These are phyloP conservation scores for Trachelus troglodyta DNA, from an alignment of 2,888 invertebrate species.

Conservation along the genomic window DNA sequence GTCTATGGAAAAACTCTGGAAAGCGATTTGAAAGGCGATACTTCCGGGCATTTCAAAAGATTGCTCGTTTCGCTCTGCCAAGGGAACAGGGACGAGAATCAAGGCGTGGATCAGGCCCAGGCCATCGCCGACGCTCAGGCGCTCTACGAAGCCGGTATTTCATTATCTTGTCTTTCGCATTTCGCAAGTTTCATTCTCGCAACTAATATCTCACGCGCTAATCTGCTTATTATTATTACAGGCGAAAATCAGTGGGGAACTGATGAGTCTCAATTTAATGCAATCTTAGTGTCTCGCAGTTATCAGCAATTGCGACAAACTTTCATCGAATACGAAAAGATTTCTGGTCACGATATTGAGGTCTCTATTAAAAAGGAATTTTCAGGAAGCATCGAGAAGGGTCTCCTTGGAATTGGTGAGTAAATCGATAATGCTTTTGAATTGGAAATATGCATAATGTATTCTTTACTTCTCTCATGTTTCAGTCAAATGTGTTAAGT, in stretches of 20 bases:
- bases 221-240: conserved; percentile 23
- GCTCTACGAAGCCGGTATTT: conserved; percentile 75
- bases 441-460: neutral
- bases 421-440: conserved; percentile 21
- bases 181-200: neutral
- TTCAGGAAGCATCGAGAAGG: conserved; percentile 87
- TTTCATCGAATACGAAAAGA: conserved; percentile 85
- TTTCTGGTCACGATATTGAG: conserved; percentile 86
- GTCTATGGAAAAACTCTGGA: conserved; percentile 87
- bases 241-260: conserved; percentile 90
- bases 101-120: conserved; percentile 82
- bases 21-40: conserved; percentile 89
- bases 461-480: conserved; percentile 27
- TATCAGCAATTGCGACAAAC: conserved; percentile 89
- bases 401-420: conserved; percentile 88
- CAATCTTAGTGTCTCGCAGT: conserved; percentile 86
- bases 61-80: conserved; percentile 88
- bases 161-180: neutral
- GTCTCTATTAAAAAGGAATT: conserved; percentile 88
- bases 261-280: conserved; percentile 89
- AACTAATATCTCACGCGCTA: neutral
- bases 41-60: conserved; percentile 95
- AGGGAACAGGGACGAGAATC: conserved; percentile 92
- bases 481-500: conserved; percentile 88
- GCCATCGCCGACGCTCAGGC: conserved; percentile 87